phyloP scores from a whole-genome alignment of 2,888 invertebrate species.

The Coecobrya sp. region DNA sequence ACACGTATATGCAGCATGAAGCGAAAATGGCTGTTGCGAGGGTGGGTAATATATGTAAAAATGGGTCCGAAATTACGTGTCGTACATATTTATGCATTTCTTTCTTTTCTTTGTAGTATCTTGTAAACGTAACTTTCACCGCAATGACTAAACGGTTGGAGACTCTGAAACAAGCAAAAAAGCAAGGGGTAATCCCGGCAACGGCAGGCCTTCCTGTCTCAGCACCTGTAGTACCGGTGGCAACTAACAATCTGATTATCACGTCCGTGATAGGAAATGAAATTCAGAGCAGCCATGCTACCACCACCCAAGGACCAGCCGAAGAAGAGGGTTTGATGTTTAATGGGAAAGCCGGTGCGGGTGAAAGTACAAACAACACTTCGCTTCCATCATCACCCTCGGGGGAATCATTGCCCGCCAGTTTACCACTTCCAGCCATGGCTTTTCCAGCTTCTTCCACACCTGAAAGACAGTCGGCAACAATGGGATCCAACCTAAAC shows the following conservation, averaged over 20 bases:
- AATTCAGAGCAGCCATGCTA: background rate
- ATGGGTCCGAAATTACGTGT: too few species aligned
- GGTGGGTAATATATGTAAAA: slow-evolving; percentile 2
- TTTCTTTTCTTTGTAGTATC: slow-evolving; percentile 52
- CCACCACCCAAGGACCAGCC: background rate
- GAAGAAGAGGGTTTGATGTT: background rate
- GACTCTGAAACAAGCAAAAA: background rate
- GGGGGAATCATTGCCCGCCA: background rate
- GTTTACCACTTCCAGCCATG: background rate
- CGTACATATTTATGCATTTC: background rate
- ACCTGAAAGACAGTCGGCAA: background rate
- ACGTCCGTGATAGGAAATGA: background rate
- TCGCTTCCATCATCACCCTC: slow-evolving; percentile 6
- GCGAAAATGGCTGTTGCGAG: slow-evolving; percentile 72
- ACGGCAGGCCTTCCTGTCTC: slow-evolving; percentile 24
- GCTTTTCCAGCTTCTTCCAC: background rate
- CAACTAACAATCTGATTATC: background rate
- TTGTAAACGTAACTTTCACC: slow-evolving; percentile 69
- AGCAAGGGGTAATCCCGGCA: background rate
- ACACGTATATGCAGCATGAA: slow-evolving; percentile 52
- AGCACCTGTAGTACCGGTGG: background rate
- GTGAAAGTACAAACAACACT: background rate
- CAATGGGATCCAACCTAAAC: background rate
- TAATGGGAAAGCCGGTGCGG: background rate
- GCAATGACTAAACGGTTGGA: slow-evolving; percentile 57